phyloP scores from a whole-genome alignment of 2,888 invertebrate genomes.

The Cosmia pyralina region DNA sequence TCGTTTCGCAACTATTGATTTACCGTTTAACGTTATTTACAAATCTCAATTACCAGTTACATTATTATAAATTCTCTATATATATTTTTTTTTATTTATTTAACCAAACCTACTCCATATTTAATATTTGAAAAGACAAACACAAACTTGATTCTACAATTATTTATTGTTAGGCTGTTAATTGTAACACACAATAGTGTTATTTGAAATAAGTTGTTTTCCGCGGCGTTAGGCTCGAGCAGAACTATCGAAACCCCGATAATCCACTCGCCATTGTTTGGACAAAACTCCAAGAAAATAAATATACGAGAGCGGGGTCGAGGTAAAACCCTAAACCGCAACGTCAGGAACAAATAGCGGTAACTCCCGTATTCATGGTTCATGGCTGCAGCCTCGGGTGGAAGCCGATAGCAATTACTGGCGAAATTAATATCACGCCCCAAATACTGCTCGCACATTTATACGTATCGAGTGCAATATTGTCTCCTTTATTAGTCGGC shows the following conservation, averaged over 20 bases:
- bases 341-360: conserved; percentile 90
- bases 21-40: too few relatives aligned
- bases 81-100: too few relatives aligned
- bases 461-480: conserved; percentile 90
- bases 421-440: conserved; percentile 90
- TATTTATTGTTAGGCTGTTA: conserved; percentile 60
- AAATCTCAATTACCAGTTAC: background rate
- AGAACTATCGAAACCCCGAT: conserved; percentile 79
- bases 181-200: conserved; percentile 72
- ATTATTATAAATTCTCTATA: too few relatives aligned
- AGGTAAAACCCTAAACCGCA: conserved; percentile 88
- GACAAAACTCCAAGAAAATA: conserved; percentile 88
- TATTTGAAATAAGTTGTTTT: conserved; percentile 78
- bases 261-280: conserved; percentile 84
- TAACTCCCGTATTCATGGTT: conserved; percentile 90
- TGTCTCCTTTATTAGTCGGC: conserved; percentile 90
- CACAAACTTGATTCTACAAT: conserved; percentile 24
- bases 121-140: conserved; percentile 2
- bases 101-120: too few relatives aligned
- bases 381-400: conserved; percentile 88
- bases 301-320: conserved; percentile 82
- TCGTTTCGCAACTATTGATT: too few relatives aligned
- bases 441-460: conserved; percentile 89
- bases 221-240: conserved; percentile 71
- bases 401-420: conserved; percentile 90